Evolutionary conservation across 2,113 vertebrate genomes (phyloP), one percentile per base, ranked within the genome.

Genomic region (Cephalophus harveyi): DNA sequence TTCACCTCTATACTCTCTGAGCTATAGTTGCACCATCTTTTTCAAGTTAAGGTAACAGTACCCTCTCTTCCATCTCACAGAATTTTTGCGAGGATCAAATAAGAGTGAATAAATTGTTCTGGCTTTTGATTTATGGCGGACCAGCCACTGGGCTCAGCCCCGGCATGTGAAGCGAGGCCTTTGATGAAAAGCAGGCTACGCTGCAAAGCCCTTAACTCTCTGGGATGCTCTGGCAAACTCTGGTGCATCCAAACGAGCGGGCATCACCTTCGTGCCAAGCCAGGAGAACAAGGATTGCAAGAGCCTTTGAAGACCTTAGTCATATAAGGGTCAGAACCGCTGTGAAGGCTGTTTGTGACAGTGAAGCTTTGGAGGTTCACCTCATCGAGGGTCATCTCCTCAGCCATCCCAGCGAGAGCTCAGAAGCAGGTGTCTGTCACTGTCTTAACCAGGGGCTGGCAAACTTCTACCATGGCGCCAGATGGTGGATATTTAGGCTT

Each of bases 401-500:
- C 10, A 0, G 57, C 28, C 9, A 2, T 27, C 64, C 86, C 30
- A 14, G 21, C 2, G 15, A 89, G 86, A 78, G 48, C 36, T 84
- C 76, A 43, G 16, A 71, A n/a, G 57, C 48, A 78, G 71, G 13
- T 30, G 7, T 21, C 40, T 40, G 59, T 88, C 94, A 90, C 33
- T 2, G 23, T 46, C 76, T 86, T 85, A n/a, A 67, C 30, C 55
- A 27, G 55, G 48, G 27, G 4, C 67, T 27, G 62, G 82, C 81
- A 89, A 33, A 23, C 40, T 54, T 48, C 43, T 27, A 50, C 54
- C 46, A 7, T 64, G 62, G 76, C 25, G 28, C 86, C 74, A 76
- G 91, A 50, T 54, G 88, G 87, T 83, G 59, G 86, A 10, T 59
- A 92, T 67, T 85, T 55, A 14, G 87, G 36, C 27, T 74, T 88